Evolutionary conservation across 2,888 invertebrate genomes (phyloP), one percentile per base, ranked within the genome.

Genomic region (Drosophila buzzatii): DNA sequence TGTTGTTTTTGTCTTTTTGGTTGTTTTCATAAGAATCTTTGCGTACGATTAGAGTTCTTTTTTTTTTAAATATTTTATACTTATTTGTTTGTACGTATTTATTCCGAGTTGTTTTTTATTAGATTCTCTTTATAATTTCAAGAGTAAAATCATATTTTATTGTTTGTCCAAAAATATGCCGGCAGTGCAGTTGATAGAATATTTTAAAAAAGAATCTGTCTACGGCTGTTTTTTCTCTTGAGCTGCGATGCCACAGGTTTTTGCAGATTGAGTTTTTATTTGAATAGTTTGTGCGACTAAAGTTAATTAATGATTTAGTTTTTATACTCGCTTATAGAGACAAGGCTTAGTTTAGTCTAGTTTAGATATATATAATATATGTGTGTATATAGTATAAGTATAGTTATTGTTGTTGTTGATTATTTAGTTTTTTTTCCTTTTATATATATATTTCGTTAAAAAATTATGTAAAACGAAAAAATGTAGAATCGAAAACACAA

Each of bases 121-220:
- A 23, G 3, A 10, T 57, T 53, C 61, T 64, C 33, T 52, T 53
- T 39, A 39, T 39, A 23, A 27, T 70, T 70, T 82, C 60, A 73
- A 68, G 70, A 82, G 64, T 85, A 73, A 89, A 89, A 89, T 87
- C 90, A 90, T 86, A 80, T 74, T 73, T 76, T 78, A 45, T 70
- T 27, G 27, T 16, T 88, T 33, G 18, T 51, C 51, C 79, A 77
- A 87, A 90, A 82, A 89, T 75, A 79, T 82, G 88, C 85, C 90
- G 87, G 87, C 87, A 88, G 87, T 88, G 87, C 90, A 89, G 77
- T 88, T 89, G 66, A 86, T 76, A 86, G 78, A 79, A 78, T 73
- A 67, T 77, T 68, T 61, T 64, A 60, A 71, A 70, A 77, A 71
- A 55, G 60, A 41, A 31, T 41, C 41, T 75, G 63, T 62, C 57